Evolutionary conservation across 2,797 vertebrate species (phyloP), one percentile per base, ranked within the genome.

Genomic region (Rhadinocentrus ornatus): DNA sequence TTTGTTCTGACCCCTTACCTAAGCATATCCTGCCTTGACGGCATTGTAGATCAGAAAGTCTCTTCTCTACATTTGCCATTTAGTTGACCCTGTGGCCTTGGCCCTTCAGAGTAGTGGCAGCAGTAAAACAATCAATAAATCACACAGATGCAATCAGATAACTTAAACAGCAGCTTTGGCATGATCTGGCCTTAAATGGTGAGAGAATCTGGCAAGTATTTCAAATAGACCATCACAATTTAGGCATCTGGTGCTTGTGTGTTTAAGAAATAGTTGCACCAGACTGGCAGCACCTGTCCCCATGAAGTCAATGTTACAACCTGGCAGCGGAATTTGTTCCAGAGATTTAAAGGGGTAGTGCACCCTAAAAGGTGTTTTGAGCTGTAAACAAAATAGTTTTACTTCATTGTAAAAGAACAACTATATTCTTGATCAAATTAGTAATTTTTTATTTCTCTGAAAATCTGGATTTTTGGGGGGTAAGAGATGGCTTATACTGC

Each of bases 121-220:
- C 50, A 66, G 31, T 74, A 48, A 79, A 77, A 55, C 31, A 18
- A 27, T 60, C 46, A 15, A 61, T 78, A 78, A 78, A 73, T 80
- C 71, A 50, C 29, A 0, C 20, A 15, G 69, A 65, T 41, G 64
- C 6, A 55, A 29, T 52, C 39, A 16, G 60, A 69, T 32, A n/a
- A 37, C 48, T 18, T 48, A 12, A 41, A 50, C 46, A 41, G 34
- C 11, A 22, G 26, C 48, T 52, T 52, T 26, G 48, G 55, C 34
- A 64, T 20, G 27, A 12, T 58, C 22, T 71, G 71, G 44, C 73
- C 65, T 75, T 75, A 22, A 50, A 39, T 64, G 29, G 18, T 48
- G n/a, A 62, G 29, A 22, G 7, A 66, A 53, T 57, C 41, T 41
- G 22, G 39, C 13, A 11, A 10, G 35, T 35, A 50, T 58, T 59